Evolutionary conservation across 2,113 vertebrate genomes (phyloP), one percentile per base, ranked within the genome.

Genomic region (Daubentonia madagascariensis): DNA sequence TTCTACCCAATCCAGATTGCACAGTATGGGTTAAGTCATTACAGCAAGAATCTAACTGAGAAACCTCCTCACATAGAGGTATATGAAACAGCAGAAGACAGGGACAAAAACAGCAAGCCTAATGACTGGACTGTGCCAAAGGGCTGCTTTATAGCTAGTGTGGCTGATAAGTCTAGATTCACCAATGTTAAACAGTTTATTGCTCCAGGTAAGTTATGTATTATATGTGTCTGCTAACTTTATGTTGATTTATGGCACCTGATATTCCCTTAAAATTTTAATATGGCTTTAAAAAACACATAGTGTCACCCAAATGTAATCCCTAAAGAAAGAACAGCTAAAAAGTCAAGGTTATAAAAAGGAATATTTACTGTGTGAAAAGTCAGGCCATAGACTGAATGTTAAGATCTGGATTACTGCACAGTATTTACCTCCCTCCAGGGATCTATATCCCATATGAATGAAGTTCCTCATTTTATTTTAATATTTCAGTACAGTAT

Each of bases 1-100:
- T 99, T 99, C 98, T 99, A 99, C 96, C 99, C 99, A 96, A 99
- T 99, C 99, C 99, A 99, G 99, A 99, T 99, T 20, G 99, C 99
- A 0, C 99, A 99, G 98, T 99, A 99, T 18, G 99, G 99, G n/a
- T 96, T 99, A 97, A 99, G 99, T 97, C 99, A 99, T 98, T 99
- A 99, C 98, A 99, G 99, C 97, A 99, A 99, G 94, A 99, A 99
- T 98, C 99, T 99, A 98, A 99, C 99, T 0, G 99, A 99, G 99
- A 99, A 99, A 0, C 97, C 99, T 0, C 99, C 99, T 1, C 99
- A 99, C 59, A 63, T 99, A 37, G 99, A 99, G 97, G 98, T 99
- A 11, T 99, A 99, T 1, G 99, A 99, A 76, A 99, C 99, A 0
- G 99, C 99, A 0, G 99, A 99, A 68, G 99, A 99, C 72, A 98